A percentile compares a stretch with the other conserved stretches of the same genome.
Conservation (phyloP, 2,888 invertebrate genomes). For the Cosmia pyralina region DNA sequence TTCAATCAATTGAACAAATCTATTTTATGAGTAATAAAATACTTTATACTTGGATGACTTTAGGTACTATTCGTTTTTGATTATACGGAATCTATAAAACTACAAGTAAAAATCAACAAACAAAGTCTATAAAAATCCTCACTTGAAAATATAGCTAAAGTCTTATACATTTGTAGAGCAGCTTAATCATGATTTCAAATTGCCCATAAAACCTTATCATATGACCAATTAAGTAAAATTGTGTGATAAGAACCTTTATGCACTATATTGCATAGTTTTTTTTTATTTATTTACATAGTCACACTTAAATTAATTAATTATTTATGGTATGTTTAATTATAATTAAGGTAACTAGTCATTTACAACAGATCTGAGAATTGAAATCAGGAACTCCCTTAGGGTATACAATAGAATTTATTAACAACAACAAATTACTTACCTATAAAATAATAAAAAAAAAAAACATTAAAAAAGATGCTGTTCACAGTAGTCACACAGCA, state of each 20-base stretch:
- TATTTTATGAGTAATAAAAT: slow-evolving; percentile 60
- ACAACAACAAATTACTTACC: slow-evolving; percentile 17
- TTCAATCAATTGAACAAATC: slow-evolving; percentile 38
- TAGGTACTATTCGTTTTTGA: slow-evolving; percentile 33
- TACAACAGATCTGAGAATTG: not conserved
- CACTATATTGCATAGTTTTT: slow-evolving; percentile 23
- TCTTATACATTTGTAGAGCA: slow-evolving; percentile 7
- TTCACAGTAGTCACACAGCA: slow-evolving; percentile 2
- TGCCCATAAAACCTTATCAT: slow-evolving; percentile 61
- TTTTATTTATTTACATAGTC: slow-evolving; percentile 3
- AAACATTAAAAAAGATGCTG: not conserved
- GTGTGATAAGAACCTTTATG: slow-evolving; percentile 55
- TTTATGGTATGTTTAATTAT: not conserved
- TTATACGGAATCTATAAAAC: slow-evolving; percentile 10
- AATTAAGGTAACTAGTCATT: slow-evolving; percentile 8
- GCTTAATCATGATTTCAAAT: slow-evolving; percentile 54
- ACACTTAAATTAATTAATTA: not conserved
- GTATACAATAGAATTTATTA: not conserved
- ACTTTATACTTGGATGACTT: slow-evolving; percentile 37
- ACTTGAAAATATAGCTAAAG: slow-evolving; percentile 1
- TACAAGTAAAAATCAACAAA: not conserved
- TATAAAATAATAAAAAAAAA: not conserved
- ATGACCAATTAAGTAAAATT: slow-evolving; percentile 64
- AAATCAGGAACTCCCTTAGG: accelerated
- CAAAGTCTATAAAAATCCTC: not conserved